phyloP scores from a whole-genome alignment of 1,140 invertebrate genomes.

The Rhagoletis zephyria region DNA sequence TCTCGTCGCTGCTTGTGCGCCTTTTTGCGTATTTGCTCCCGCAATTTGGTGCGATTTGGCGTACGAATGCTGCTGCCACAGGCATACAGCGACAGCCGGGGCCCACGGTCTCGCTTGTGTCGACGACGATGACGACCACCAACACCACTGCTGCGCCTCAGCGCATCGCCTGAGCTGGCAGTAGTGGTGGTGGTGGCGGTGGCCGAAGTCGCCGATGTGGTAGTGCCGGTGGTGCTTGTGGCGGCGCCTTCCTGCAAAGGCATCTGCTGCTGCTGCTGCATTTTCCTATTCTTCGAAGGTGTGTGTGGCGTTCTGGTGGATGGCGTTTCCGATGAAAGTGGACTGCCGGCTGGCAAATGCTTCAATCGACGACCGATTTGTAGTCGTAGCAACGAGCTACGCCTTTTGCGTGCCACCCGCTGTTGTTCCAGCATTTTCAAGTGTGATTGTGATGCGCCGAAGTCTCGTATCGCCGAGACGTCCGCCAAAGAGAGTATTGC shows the following conservation, averaged over 20 bases:
- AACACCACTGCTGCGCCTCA: neutral
- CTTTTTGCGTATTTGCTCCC: slow-evolving; percentile 53
- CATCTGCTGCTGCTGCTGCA: neutral
- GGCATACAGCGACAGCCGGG: slow-evolving; percentile 49
- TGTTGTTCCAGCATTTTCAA: slow-evolving; percentile 42
- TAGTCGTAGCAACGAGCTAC: neutral
- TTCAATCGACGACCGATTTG: slow-evolving; percentile 36
- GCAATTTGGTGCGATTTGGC: slow-evolving; percentile 41
- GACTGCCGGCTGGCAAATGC: slow-evolving; percentile 48
- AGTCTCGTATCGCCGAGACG: neutral
- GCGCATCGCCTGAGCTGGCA: slow-evolving; percentile 38
- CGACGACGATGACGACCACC: neutral
- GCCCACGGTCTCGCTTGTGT: slow-evolving; percentile 41
- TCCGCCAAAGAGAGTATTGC: slow-evolving; percentile 36
- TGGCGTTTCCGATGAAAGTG: slow-evolving; percentile 24
- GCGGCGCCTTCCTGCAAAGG: neutral
- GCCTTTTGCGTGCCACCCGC: neutral
- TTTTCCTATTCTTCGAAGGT: neutral
- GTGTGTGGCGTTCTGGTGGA: slow-evolving; percentile 16
- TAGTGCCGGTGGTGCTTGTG: neutral
- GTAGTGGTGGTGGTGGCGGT: slow-evolving; percentile 3
- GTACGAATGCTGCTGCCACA: slow-evolving; percentile 22
- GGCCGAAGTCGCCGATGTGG: slow-evolving; percentile 25
- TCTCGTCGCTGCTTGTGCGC: slow-evolving; percentile 53
- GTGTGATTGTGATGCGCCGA: neutral